Conservation (phyloP, 2,797 vertebrate genomes). For the Hipposideros larvatus region DNA sequence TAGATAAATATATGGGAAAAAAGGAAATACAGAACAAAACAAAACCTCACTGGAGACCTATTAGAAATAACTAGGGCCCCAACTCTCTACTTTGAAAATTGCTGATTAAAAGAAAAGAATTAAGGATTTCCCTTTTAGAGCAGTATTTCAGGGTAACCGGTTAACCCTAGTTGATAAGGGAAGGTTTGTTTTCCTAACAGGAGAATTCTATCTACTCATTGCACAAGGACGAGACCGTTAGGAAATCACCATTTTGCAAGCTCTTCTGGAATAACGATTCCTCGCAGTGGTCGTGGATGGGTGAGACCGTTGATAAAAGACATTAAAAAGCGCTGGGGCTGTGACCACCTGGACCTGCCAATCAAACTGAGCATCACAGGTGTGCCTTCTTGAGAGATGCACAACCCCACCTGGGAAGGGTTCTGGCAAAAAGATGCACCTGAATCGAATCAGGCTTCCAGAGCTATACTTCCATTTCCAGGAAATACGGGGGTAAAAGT, state of each 20-base stretch:
- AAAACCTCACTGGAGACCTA: neutral
- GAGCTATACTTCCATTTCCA: neutral
- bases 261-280: neutral
- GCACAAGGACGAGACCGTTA: rapidly evolving
- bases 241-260: neutral
- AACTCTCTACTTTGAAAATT: neutral
- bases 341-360: neutral
- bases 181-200: neutral
- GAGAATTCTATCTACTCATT: neutral
- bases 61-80: too few species aligned
- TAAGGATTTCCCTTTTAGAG: neutral
- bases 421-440: neutral
- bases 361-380: rapidly evolving
- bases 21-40: neutral
- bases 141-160: neutral
- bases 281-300: rapidly evolving
- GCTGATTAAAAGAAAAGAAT: neutral
- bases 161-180: too few species aligned
- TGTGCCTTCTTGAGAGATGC: neutral
- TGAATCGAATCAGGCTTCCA: neutral
- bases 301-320: neutral
- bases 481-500: neutral
- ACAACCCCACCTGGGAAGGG: rapidly evolving
- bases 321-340: rapidly evolving
- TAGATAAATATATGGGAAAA: neutral